A percentile compares a stretch with the other conserved stretches of the same genome.
Evolutionary conservation across 2,888 invertebrate species (phyloP).

Genomic region (Acanthopleura granulata): DNA sequence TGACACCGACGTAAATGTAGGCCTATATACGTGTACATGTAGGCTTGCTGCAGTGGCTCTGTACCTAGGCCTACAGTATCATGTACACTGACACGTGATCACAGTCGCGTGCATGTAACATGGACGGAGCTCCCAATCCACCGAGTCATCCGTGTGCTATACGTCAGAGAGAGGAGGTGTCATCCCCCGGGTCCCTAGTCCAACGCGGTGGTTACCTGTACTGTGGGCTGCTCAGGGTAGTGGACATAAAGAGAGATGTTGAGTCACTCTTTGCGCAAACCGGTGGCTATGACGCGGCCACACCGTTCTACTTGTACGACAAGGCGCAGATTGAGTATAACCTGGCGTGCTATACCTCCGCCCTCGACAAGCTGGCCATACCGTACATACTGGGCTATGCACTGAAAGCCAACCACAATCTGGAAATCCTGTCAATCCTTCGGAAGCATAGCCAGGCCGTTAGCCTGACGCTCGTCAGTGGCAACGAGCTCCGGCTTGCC

Average conservation of each 20-base stretch:
- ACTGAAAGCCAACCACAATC: slow-evolving; percentile 67
- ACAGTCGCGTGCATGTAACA: too few relatives aligned
- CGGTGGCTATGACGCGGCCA: slow-evolving; percentile 19
- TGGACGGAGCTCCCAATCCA: too few relatives aligned
- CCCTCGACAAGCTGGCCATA: slow-evolving; percentile 32
- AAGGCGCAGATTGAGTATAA: slow-evolving; percentile 48
- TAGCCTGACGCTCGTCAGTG: slow-evolving; percentile 61
- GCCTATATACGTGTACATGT: too few relatives aligned
- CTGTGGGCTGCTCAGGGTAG: slow-evolving; percentile 40
- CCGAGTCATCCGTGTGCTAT: too few relatives aligned
- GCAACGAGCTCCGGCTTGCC: slow-evolving; percentile 66
- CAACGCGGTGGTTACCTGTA: slow-evolving; percentile 28
- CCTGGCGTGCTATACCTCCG: slow-evolving; percentile 40
- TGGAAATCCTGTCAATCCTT: slow-evolving; percentile 44
- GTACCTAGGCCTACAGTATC: too few relatives aligned
- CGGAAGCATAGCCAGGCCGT: background rate
- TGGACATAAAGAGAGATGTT: slow-evolving; percentile 26
- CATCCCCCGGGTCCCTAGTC: background rate
- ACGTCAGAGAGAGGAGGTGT: too few relatives aligned
- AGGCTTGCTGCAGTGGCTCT: too few relatives aligned
- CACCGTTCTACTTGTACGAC: slow-evolving; percentile 59
- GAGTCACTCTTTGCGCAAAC: slow-evolving; percentile 21
- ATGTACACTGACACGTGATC: too few relatives aligned
- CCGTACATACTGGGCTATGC: slow-evolving; percentile 58
- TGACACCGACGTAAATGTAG: too few relatives aligned